Percentiles rank a stretch among this genome's conserved stretches.
These are phyloP conservation scores for Nephrotoma flavescens DNA, from an alignment of 2,888 invertebrate species.

Conservation along the genomic window DNA sequence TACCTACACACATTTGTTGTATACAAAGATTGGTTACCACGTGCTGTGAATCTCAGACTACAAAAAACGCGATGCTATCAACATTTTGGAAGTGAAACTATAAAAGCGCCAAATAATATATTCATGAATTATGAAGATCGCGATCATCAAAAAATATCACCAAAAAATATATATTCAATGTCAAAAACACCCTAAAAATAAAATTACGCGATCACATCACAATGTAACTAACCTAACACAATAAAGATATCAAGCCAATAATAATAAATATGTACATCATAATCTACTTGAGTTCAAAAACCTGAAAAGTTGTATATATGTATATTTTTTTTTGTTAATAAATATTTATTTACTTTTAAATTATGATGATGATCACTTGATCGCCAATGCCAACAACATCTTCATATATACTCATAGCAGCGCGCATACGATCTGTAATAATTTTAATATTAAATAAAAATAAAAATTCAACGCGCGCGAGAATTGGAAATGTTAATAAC, in stretches of 20 bases:
- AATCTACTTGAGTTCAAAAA: neutral
- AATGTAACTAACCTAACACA: neutral
- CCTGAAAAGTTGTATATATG: neutral
- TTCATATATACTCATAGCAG: neutral
- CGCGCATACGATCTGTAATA: neutral
- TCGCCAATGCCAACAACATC: neutral
- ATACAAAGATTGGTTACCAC: neutral
- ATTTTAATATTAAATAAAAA: neutral
- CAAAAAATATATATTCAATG: neutral
- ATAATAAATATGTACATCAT: neutral
- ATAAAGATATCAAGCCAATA: neutral
- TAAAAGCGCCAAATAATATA: neutral
- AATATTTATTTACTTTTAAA: neutral
- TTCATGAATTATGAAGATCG: neutral
- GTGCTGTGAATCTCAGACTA: neutral
- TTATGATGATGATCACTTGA: neutral
- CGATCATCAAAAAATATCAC: neutral
- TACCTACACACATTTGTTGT: neutral
- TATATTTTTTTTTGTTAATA: neutral
- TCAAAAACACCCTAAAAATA: neutral
- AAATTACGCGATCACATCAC: neutral
- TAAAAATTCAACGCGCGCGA: neutral
- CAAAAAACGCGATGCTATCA: neutral
- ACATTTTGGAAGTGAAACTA: neutral
- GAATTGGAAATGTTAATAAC: neutral